phyloP scores from a whole-genome alignment of 2,113 vertebrate genomes.

The Dermatemys mawii region DNA sequence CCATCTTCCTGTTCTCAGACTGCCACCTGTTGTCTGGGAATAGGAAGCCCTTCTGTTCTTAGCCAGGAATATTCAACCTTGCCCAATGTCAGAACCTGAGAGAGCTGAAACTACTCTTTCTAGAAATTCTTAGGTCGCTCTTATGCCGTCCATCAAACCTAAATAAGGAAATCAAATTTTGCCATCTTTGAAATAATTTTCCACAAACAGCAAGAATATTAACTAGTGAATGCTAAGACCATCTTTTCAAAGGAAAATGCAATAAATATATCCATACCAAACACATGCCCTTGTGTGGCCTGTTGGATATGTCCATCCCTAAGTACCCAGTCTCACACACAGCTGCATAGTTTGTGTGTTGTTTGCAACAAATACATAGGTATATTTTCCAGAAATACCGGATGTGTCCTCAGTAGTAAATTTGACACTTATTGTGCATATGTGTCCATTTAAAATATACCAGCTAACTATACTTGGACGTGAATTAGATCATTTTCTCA shows the following conservation, averaged over 20 bases:
- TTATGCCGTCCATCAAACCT: neutral
- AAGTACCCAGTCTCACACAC: neutral
- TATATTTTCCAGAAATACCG: neutral
- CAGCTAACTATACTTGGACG: neutral
- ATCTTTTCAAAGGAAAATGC: neutral
- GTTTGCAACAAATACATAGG: neutral
- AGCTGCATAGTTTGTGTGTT: neutral
- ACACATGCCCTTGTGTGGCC: neutral
- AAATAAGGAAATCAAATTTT: neutral
- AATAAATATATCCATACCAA: neutral
- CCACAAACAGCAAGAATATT: neutral
- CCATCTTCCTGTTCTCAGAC: neutral
- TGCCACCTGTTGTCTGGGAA: neutral
- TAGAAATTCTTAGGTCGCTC: constrained; percentile 17
- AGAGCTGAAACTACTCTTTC: neutral
- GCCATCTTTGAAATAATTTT: constrained; percentile 1
- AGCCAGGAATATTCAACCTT: neutral
- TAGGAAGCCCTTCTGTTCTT: neutral
- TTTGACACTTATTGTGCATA: neutral
- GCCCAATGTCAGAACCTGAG: constrained; percentile 7
- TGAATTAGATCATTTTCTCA: neutral
- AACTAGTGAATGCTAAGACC: neutral
- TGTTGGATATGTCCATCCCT: neutral
- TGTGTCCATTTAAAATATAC: neutral
- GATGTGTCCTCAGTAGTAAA: neutral